Conservation (phyloP, 1,140 invertebrate species). For the Micrasema minimum region DNA sequence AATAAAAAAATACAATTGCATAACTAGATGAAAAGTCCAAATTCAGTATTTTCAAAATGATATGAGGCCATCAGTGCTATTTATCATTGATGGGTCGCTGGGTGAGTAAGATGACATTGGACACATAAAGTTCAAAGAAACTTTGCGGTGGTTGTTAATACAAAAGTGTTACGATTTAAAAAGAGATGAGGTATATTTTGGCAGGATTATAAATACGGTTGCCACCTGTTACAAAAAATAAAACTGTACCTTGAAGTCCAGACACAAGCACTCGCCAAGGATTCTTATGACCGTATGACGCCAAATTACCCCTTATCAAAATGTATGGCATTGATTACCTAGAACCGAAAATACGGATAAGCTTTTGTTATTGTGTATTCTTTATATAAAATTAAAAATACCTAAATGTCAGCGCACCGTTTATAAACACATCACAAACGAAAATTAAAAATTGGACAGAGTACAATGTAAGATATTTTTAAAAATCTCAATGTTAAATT, state of each 20-base stretch:
- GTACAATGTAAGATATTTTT: no score
- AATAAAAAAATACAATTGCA: not conserved
- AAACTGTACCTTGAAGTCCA: slow-evolving; percentile 77
- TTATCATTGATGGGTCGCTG: no score
- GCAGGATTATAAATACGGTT: not conserved
- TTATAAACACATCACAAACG: slow-evolving; percentile 34
- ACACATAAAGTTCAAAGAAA: no score
- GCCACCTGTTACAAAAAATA: not conserved
- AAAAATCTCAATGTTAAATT: no score
- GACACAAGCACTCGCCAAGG: slow-evolving; percentile 86
- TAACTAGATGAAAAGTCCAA: no score
- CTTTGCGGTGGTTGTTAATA: no score
- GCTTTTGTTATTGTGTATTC: slow-evolving; percentile 25
- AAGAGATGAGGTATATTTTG: no score
- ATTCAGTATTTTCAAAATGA: no score
- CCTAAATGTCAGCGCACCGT: slow-evolving; percentile 4
- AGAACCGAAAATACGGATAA: slow-evolving; percentile 16
- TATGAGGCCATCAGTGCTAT: no score
- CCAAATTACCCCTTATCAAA: slow-evolving; percentile 86
- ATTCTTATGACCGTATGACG: slow-evolving; percentile 84
- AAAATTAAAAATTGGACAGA: no score
- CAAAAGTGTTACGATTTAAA: no score
- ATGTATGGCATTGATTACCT: slow-evolving; percentile 80
- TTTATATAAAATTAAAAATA: slow-evolving; percentile 20
- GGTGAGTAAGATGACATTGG: no score